Evolutionary conservation across 2,797 vertebrate genomes (phyloP).

Genomic region (Eospalax fontanierii): DNA sequence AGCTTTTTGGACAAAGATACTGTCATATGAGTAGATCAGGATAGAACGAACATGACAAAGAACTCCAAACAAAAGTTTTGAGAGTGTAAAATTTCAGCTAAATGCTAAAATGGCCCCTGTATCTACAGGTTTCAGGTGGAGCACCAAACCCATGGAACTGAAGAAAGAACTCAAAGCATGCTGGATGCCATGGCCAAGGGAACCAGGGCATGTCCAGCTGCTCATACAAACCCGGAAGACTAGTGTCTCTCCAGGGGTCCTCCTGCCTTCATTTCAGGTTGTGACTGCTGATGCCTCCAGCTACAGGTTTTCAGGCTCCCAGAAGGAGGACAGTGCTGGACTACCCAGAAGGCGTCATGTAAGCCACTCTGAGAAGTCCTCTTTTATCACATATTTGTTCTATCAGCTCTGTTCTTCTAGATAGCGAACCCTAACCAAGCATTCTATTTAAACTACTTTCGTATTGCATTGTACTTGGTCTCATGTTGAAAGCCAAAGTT

Average conservation of each 20-base stretch:
- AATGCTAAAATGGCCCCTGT: not conserved
- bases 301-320: not conserved
- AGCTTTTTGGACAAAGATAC: not conserved
- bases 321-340: not conserved
- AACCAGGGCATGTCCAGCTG: not conserved
- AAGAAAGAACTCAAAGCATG: not conserved
- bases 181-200: not conserved
- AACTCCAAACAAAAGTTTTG: not conserved
- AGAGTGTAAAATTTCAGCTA: not conserved
- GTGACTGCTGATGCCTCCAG: not conserved
- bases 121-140: rapidly evolving
- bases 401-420: not conserved
- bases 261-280: not conserved
- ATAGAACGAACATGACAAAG: not conserved
- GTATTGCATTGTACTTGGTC: not conserved
- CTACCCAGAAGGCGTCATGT: too few species aligned
- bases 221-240: not conserved
- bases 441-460: not conserved
- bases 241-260: not conserved
- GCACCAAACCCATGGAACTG: rapidly evolving
- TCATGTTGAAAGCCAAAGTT: not conserved
- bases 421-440: not conserved
- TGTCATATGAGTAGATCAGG: not conserved
- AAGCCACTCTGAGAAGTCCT: not conserved
- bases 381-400: not conserved